Conservation (phyloP, 2,113 vertebrate species). For the Spheniscus mendiculus region DNA sequence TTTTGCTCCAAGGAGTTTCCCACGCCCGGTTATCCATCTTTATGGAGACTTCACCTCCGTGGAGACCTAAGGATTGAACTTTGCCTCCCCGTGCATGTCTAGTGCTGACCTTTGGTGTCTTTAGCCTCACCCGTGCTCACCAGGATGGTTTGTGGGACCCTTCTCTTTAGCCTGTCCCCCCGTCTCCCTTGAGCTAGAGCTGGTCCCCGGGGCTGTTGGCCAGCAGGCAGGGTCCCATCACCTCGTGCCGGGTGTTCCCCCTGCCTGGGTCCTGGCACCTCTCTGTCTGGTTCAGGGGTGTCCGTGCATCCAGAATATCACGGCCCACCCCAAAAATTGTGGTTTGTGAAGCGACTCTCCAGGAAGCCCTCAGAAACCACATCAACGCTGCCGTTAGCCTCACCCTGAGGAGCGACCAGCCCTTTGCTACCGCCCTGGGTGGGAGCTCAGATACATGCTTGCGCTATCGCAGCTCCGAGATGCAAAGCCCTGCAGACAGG, state of each 20-base stretch:
- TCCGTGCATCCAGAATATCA: fast-evolving
- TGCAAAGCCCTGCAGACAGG: slow-evolving; percentile 24
- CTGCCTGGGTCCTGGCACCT: not conserved
- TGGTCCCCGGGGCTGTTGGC: fast-evolving
- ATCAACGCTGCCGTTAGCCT: not conserved
- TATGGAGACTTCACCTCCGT: not conserved
- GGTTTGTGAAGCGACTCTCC: not conserved
- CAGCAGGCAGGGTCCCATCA: not conserved
- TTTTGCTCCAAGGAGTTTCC: not conserved
- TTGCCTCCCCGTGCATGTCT: not conserved
- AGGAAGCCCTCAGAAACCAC: slow-evolving; percentile 32
- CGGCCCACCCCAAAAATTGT: not conserved
- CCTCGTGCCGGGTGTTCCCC: not conserved
- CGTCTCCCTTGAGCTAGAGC: not conserved
- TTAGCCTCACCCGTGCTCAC: fast-evolving
- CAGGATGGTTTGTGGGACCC: not conserved
- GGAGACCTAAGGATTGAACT: not conserved
- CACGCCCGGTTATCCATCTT: fast-evolving
- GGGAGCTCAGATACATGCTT: not conserved
- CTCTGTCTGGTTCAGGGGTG: not conserved
- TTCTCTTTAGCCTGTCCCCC: not conserved
- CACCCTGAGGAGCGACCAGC: not conserved
- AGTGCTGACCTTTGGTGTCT: not conserved
- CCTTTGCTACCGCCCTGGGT: not conserved
- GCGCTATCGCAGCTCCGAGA: not conserved